These are phyloP conservation scores for Engraulis encrasicolus DNA, from an alignment of 2,113 vertebrate genomes.

Conservation along the genomic window DNA sequence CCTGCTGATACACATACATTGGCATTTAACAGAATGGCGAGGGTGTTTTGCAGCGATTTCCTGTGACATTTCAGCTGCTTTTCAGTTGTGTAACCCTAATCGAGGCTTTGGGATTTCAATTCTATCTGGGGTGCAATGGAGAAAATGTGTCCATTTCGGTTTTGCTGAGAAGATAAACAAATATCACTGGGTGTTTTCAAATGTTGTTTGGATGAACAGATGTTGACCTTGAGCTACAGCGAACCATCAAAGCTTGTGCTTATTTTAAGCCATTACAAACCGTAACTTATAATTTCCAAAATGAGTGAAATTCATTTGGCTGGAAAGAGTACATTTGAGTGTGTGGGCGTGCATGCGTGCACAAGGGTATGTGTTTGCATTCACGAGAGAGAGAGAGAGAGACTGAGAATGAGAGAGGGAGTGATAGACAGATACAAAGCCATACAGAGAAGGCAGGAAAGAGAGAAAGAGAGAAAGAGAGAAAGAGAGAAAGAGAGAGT, in stretches of 20 bases:
- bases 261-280: too few species aligned
- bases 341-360: too few species aligned
- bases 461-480: not conserved
- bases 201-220: too few species aligned
- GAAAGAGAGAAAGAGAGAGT: not conserved
- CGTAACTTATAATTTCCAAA: too few species aligned
- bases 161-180: not conserved
- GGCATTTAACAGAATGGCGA: not conserved
- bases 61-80: not conserved
- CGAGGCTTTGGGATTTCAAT: not conserved
- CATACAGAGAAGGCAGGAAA: too few species aligned
- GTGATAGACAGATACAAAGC: too few species aligned
- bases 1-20: not conserved
- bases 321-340: too few species aligned
- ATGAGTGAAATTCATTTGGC: not conserved
- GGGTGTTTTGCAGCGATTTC: not conserved
- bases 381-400: too few species aligned
- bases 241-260: not conserved
- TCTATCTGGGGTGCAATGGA: too few species aligned
- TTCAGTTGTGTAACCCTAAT: not conserved
- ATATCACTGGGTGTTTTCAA: too few species aligned
- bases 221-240: not conserved
- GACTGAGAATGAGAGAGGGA: too few species aligned
- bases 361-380: too few species aligned
- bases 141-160: conserved; percentile 1